A percentile compares a stretch with the other conserved stretches of the same genome.
Conservation (phyloP, 2,113 vertebrate species). For the Deroptyus accipitrinus region DNA sequence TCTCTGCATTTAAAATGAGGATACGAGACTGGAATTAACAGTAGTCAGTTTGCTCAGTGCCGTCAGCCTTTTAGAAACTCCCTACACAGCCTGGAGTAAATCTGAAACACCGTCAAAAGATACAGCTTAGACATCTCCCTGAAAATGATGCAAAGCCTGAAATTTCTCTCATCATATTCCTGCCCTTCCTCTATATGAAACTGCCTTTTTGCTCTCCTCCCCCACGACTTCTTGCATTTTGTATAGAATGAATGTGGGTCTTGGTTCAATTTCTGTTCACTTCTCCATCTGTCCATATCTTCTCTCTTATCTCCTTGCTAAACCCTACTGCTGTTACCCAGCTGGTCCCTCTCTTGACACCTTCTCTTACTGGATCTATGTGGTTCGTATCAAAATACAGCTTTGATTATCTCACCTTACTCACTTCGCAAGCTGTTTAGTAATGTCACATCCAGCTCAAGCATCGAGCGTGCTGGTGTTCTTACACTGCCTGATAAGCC, state of each 20-base stretch:
- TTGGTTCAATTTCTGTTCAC: slow-evolving; percentile 8
- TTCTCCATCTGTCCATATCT: slow-evolving; percentile 43
- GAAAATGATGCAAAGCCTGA: background rate
- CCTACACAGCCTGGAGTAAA: background rate
- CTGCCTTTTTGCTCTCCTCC: background rate
- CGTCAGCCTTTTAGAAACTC: background rate
- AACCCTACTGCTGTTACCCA: background rate
- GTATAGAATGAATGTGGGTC: background rate
- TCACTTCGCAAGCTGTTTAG: background rate
- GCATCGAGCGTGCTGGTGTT: background rate
- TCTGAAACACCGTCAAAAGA: background rate
- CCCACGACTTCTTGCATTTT: slow-evolving; percentile 10
- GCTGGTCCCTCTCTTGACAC: background rate
- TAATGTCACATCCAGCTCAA: background rate
- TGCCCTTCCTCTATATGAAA: background rate
- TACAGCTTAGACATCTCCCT: background rate
- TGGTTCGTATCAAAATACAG: slow-evolving; percentile 7
- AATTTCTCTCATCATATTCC: background rate
- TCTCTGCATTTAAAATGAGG: background rate
- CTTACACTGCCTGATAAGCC: background rate
- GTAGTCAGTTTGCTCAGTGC: background rate
- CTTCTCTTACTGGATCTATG: background rate
- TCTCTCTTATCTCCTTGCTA: background rate
- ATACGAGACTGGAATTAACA: background rate
- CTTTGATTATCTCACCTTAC: slow-evolving; percentile 32